A percentile compares a stretch with the other conserved stretches of the same genome.
These are phyloP conservation scores for Drosophila miranda DNA, from an alignment of 1,140 invertebrate species.

Conservation along the genomic window DNA sequence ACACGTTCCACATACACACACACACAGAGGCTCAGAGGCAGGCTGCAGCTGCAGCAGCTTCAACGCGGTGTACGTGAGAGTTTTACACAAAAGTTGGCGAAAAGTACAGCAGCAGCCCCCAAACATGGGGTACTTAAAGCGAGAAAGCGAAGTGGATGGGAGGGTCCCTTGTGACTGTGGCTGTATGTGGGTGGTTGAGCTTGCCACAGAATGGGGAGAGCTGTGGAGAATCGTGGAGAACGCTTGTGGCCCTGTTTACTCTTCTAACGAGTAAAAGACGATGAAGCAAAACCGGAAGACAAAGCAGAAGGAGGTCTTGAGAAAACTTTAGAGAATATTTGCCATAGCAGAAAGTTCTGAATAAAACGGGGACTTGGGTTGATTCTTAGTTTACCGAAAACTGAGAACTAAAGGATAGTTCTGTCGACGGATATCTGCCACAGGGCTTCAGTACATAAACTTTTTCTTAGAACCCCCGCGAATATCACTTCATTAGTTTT, in stretches of 20 bases:
- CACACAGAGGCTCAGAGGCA: slow-evolving; percentile 16
- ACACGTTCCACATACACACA: slow-evolving; percentile 39
- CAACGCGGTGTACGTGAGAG: slow-evolving; percentile 56
- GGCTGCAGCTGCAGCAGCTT: slow-evolving; percentile 12
- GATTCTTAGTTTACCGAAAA: slow-evolving; percentile 1
- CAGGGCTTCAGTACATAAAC: too few relatives aligned
- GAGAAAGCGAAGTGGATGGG: neutral
- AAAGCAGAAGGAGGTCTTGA: slow-evolving; percentile 6
- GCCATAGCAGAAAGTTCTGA: slow-evolving; percentile 38
- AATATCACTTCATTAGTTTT: neutral
- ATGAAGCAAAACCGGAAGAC: slow-evolving; percentile 8
- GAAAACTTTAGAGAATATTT: slow-evolving; percentile 34
- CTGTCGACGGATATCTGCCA: too few relatives aligned
- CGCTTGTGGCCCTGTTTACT: slow-evolving; percentile 41
- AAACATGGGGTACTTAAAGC: slow-evolving; percentile 32
- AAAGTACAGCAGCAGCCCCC: slow-evolving; percentile 40
- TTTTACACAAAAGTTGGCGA: slow-evolving; percentile 55
- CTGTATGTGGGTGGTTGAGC: slow-evolving; percentile 2
- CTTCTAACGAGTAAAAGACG: slow-evolving; percentile 50
- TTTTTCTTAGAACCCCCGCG: neutral
- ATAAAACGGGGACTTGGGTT: slow-evolving; percentile 28
- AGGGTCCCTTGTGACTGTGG: neutral
- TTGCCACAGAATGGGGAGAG: slow-evolving; percentile 8
- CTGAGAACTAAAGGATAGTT: too few relatives aligned
- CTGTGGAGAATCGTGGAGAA: slow-evolving; percentile 16